Evolutionary conservation across 2,113 vertebrate genomes (phyloP), one percentile per base, ranked within the genome.

Genomic region (Lathamus discolor): DNA sequence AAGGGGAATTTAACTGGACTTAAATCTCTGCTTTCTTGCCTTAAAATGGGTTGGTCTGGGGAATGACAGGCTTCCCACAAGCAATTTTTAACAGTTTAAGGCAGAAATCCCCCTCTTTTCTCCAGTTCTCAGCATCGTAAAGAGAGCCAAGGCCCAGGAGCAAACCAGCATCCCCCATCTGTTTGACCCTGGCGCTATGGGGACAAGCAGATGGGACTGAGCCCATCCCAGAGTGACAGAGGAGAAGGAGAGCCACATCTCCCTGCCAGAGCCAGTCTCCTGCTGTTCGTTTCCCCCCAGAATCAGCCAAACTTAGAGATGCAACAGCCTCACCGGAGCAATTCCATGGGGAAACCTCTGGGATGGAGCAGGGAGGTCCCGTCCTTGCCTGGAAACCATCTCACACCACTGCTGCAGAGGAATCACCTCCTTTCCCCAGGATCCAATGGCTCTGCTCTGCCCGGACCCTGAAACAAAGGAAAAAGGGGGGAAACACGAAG

Each of bases 401-500:
- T 80, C 2, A 0, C 1, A 2, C 17, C 3, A 4, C 23, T 1
- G 4, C 39, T 48, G 37, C 27, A 35, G 35, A 76, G 43, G 74
- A 75, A 35, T 73, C 66, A 4, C n/a, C 55, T 66, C 49, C 48
- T 66, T 68, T n/a, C 20, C 25, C 33, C 1, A 0, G 27, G 29
- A 24, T 29, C 49, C 52, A 35, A 44, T 1, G 5, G 31, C 37
- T 39, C 33, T 64, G 39, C 33, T 80, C n/a, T 48, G 25, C 35
- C 29, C 15, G 43, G 63, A 11, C 7, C 57, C 33, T 9, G 7
- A 59, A 35, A 6, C 29, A 44, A 62, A 67, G 22, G 37, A 63
- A 37, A 14, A 2, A 1, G 3, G 10, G 5, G 2, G 2, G 6
- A 4, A 6, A 13, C 13, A 39, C 6, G 18, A 49, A 75, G 44